A percentile compares a stretch with the other conserved stretches of the same genome.
Evolutionary conservation across 2,113 vertebrate species (phyloP).

Genomic region (Myxocyprinus asiaticus): DNA sequence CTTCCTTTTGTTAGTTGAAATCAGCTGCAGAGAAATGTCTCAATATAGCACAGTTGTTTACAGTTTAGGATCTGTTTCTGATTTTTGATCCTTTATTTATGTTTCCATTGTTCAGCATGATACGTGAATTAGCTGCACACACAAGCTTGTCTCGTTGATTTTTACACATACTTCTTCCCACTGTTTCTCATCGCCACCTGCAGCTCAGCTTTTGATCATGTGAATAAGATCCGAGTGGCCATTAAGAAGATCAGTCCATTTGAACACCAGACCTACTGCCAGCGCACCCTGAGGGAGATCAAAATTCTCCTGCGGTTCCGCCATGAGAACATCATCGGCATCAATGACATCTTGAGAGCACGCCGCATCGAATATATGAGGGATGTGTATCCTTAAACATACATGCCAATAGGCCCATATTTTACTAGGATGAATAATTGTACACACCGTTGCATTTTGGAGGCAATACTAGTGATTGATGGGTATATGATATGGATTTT

Average conservation of each 20-base stretch:
- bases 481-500: not conserved
- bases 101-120: too few species aligned
- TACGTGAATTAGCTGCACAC: too few species aligned
- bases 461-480: not conserved
- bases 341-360: constrained; percentile 87
- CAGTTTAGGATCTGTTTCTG: too few species aligned
- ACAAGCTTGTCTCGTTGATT: not conserved
- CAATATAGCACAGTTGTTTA: too few species aligned
- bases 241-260: constrained; percentile 94
- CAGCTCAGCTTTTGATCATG: constrained; percentile 83
- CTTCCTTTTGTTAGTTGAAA: too few species aligned
- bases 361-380: constrained; percentile 84
- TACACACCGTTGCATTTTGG: constrained; percentile 2
- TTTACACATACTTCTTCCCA: constrained; percentile 38
- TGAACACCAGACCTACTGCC: constrained; percentile 92
- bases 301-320: constrained; percentile 88
- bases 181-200: constrained; percentile 42
- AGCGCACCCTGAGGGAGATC: constrained; percentile 87
- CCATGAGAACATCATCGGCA: constrained; percentile 90
- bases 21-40: too few species aligned
- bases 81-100: too few species aligned
- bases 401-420: not conserved
- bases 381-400: constrained; percentile 85
- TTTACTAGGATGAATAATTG: not conserved
- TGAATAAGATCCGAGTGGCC: constrained; percentile 80